Base-by-base conservation (phyloP, 2,113 vertebrate species). In the Rallus limicola region DNA sequence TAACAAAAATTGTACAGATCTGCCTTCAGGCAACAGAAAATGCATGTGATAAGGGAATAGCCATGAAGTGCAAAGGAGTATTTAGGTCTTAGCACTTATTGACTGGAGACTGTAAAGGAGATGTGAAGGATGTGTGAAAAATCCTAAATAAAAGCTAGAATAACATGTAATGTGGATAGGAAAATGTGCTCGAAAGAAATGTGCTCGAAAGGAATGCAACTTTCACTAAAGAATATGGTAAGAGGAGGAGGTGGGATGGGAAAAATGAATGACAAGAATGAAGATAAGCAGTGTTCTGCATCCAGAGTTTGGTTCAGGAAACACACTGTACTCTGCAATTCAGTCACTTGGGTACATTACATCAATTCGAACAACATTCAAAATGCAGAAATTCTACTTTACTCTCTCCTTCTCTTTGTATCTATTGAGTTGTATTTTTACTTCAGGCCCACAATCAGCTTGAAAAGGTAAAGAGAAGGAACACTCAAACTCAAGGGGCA, bases 61-160 rank as follows among this genome's bases (percentile, higher is more conserved):
- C 93, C 96, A 91, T 93, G 94, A 98, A 97, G 80, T 96, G 86
- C 89, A 97, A 92, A 97, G 92, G 87, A 82, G 21, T 90, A 83
- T 97, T 97, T 97, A 97, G 93, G 92, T 96, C 95, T 97, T 97
- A 97, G 77, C 0, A 2, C 74, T 94, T 96, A 96, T 91, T 97
- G 95, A 97, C 94, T 95, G 75, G 71, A 97, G 83, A 90, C 93
- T 95, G 86, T 75, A 97, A 97, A 97, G 92, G 77, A 97, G 91
- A 97, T 95, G 90, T 93, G 95, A 97, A 97, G 94, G 88, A 96
- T 95, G 93, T 97, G 97, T 97, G 96, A 97, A 97, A 98, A 97
- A 96, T 94, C 55, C 85, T 94, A 95, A 96, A 97, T 95, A 96
- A 97, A 97, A 96, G 42, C 17, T 87, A 28, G 26, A 95, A 92